Conservation (phyloP, 1,140 invertebrate species). For the Zaprionus davidi region DNA sequence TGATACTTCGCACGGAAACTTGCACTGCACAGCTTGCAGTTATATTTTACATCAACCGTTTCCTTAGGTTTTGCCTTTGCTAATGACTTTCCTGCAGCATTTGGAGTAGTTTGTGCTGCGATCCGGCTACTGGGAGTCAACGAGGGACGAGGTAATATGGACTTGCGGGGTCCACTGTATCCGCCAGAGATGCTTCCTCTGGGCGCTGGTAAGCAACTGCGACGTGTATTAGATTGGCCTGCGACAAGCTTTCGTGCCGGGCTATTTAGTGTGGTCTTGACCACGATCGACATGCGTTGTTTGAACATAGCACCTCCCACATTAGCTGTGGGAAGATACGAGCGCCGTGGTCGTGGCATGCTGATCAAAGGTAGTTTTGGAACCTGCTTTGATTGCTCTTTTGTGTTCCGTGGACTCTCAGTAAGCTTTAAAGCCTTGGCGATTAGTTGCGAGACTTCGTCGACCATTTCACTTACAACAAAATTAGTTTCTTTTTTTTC, state of each 20-base stretch:
- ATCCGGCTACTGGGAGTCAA: neutral
- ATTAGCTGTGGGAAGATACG: conserved; percentile 53
- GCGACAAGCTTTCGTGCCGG: conserved; percentile 68
- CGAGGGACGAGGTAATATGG: conserved; percentile 1
- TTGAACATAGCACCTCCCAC: conserved; percentile 53
- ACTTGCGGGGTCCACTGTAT: conserved; percentile 17
- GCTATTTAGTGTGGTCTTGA: conserved; percentile 77
- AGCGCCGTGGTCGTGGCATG: conserved; percentile 52
- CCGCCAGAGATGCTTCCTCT: conserved; percentile 1
- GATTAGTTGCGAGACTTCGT: conserved; percentile 65
- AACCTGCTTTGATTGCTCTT: neutral
- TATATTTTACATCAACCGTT: conserved; percentile 17
- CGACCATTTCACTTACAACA: conserved; percentile 39
- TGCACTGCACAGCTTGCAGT: conserved; percentile 52
- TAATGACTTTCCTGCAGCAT: neutral
- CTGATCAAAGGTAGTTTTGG: conserved; percentile 6
- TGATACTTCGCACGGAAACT: conserved; percentile 51
- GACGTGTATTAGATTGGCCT: conserved; percentile 18
- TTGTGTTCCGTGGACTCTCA: conserved; percentile 31
- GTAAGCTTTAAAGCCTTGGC: conserved; percentile 64
- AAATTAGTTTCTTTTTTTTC: neutral
- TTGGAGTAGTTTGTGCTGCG: neutral
- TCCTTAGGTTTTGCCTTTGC: neutral
- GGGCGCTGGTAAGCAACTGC: conserved; percentile 53
- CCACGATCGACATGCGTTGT: conserved; percentile 77